Evolutionary conservation across 2,797 vertebrate genomes (phyloP), one percentile per base, ranked within the genome.

Genomic region (Macropus fuliginosus): DNA sequence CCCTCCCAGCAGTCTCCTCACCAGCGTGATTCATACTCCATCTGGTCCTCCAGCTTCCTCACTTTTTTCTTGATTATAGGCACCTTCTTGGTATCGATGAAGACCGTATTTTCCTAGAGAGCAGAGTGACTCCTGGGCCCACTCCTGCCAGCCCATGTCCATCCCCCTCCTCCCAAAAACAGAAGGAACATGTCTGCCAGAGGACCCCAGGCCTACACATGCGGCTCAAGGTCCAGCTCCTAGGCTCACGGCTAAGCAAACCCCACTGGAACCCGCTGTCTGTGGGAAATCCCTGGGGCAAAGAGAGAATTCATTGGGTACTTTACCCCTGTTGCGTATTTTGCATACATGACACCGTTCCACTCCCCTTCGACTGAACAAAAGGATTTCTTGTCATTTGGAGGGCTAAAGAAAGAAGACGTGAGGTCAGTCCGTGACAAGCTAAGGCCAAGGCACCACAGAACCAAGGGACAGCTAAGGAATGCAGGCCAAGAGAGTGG

Each of bases 321-420:
- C 98, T 99, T 81, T 99, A 99, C 99, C 99, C 99, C 99, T 74
- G 99, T 99, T 90, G 99, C 98, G 98, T 99, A 99, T 98, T 99
- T 99, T 97, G 99, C 99, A 56, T 99, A 99, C 99, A 99, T 99
- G 97, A 99, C 99, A 96, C 99, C 99, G 55, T 99, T 99, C 99
- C 99, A 99, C 98, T 99, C 99, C 94, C 99, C 99, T 98, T 99
- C 99, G 96, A 99, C 98, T 92, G 99, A 99, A 98, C 99, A 99
- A 98, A 99, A 99, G 93, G 99, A 99, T 98, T 99, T 99, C 99
- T 99, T 99, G 98, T 99, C 99, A 97, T 99, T 99, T 1, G 99
- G 99, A 97, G 99, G 97, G 98, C 99, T 99, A 98, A 96, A 98
- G 0, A 98, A 94, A 55, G 98, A 98, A 96, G 0, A 96, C 91